Percentiles rank a stretch among this genome's conserved stretches.
These are phyloP conservation scores for Sycon ciliatum DNA, from an alignment of 37 sponge, comb jelly and placozoan species.

Conservation along the genomic window DNA sequence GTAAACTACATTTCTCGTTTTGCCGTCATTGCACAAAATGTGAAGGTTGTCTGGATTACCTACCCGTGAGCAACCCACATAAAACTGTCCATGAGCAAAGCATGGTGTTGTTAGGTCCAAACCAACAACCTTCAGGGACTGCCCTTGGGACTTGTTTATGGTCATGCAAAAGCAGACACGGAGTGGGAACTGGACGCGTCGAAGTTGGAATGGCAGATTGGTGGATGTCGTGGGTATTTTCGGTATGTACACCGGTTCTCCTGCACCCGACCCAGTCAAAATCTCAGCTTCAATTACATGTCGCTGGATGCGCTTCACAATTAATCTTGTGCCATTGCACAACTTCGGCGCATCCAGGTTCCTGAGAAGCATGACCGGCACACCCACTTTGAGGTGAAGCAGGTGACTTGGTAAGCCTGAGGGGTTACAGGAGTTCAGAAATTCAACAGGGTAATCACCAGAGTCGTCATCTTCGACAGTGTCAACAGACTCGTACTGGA, in stretches of 20 bases:
- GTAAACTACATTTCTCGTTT: too few species aligned
- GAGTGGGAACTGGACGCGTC: constrained; percentile 23
- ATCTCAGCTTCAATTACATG: constrained; percentile 26
- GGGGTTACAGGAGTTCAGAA: constrained; percentile 27
- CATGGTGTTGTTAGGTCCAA: too few species aligned
- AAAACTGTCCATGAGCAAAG: too few species aligned
- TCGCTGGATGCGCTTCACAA: constrained; percentile 15
- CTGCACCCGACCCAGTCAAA: background rate
- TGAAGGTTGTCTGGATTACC: too few species aligned
- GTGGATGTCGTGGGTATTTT: constrained; percentile 16
- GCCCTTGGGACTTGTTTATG: constrained; percentile 27
- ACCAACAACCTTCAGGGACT: too few species aligned
- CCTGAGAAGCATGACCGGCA: constrained; percentile 15
- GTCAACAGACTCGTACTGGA: constrained; percentile 22
- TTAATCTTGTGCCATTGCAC: constrained; percentile 27
- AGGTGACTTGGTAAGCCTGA: constrained; percentile 15
- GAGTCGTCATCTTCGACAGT: background rate
- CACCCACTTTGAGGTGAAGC: constrained; percentile 10
- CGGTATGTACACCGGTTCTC: constrained; percentile 19
- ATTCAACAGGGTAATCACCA: constrained; percentile 22
- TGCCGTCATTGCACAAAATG: too few species aligned
- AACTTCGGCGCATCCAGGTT: constrained; percentile 25
- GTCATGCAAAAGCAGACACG: constrained; percentile 18
- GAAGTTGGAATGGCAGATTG: constrained; percentile 5
- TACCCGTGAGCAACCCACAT: too few species aligned